Evolutionary conservation across 2,113 vertebrate genomes (phyloP).

Genomic region (Micronycteris hirsuta): DNA sequence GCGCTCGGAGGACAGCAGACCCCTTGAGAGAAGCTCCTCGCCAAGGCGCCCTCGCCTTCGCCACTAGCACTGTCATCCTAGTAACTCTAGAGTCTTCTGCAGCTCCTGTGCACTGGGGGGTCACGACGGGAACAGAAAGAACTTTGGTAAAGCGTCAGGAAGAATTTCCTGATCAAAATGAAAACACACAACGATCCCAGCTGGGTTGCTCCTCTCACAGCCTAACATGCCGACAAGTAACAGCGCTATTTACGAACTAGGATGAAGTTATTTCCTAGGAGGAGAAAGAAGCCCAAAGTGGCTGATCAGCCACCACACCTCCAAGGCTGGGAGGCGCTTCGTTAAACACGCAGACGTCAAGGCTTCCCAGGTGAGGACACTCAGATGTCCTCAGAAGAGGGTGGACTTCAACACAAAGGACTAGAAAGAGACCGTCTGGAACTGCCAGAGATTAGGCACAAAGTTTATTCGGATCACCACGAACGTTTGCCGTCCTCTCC

Average conservation of each 20-base stretch:
- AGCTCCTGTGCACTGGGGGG: neutral
- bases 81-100: neutral
- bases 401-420: neutral
- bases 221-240: neutral
- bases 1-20: neutral
- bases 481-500: neutral
- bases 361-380: neutral
- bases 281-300: neutral
- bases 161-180: neutral
- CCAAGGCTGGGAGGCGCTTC: fast-evolving
- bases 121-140: neutral
- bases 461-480: neutral
- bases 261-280: neutral
- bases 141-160: neutral
- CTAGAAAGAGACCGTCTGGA: neutral
- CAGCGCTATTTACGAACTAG: neutral
- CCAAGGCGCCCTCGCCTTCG: neutral
- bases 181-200: neutral
- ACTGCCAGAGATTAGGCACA: neutral
- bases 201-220: neutral
- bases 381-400: neutral
- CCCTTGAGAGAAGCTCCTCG: neutral
- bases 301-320: fast-evolving
- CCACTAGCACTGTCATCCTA: neutral
- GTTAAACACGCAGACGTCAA: neutral